Base-by-base conservation (phyloP, 2,888 invertebrate genomes). In the Cloeon dipterum region DNA sequence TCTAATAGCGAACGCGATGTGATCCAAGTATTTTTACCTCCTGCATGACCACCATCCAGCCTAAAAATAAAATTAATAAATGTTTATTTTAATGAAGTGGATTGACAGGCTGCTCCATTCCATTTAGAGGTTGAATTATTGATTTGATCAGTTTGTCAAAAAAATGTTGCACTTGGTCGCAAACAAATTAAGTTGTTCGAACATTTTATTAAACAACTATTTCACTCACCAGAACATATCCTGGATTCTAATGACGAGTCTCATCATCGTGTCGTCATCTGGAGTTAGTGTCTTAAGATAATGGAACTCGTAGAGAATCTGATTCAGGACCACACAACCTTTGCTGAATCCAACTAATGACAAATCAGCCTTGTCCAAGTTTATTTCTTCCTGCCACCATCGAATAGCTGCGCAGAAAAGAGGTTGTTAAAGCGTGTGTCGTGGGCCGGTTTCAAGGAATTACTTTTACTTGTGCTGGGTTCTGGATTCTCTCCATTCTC, bases 261-360 rank as follows among this genome's bases (percentile, higher is more conserved):
- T 63, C 52, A 65, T 65, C 58, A 69, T 65, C 35, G 68, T 65
- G 42, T 61, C 58, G 46, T 74, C 71, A 26, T 68, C 65, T 1
- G 71, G 68, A 36, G 71, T 68, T 29, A 71, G 54, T 1, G 69
- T 71, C 57, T 70, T 68, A 37, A 74, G 61, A 56, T 75, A 70
- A 53, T 78, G 72, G 56, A 86, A 73, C 60, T 88, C 88, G 53
- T 79, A 74, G 36, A 88, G 64, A 45, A 88, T 63, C 63, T 91
- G 88, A 63, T 89, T 91, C 48, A 89, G 67, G 41, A 88, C 88
- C 40, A 86, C 81, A 57, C 85, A 86, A 40, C 89, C 89, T 63
- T 91, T 89, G 58, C 88, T 88, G 57, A 89, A 89, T 3, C 82
- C 89, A 41, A 85, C 65, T 44, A 85, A 54, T 33, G 65, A 65